These are phyloP conservation scores for Sebastes miniatus DNA, from an alignment of 2,797 vertebrate genomes.

Conservation along the genomic window DNA sequence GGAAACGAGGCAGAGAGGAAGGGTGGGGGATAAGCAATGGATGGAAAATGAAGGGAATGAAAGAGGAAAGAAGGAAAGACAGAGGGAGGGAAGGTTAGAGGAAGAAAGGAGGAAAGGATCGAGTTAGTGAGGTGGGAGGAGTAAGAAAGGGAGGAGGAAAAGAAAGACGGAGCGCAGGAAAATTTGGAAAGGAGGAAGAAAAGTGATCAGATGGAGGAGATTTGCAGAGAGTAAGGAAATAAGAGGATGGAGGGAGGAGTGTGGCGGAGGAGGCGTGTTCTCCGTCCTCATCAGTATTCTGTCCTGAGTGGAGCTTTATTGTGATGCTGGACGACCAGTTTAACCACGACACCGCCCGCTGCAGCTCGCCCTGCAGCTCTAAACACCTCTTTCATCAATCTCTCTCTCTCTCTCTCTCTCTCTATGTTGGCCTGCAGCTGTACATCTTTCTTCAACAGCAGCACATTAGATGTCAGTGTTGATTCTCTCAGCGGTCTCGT, in stretches of 20 bases:
- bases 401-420: background rate
- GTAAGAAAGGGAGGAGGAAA: background rate
- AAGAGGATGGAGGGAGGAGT: background rate
- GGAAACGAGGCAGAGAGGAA: background rate
- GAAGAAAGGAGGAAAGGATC: background rate
- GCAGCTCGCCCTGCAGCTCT: slow-evolving; percentile 34
- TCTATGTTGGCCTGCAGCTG: slow-evolving; percentile 12
- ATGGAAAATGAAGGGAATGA: background rate
- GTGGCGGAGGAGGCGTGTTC: background rate
- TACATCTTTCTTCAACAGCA: slow-evolving; percentile 38
- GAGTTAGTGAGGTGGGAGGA: background rate
- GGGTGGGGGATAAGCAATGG: background rate
- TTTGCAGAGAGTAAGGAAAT: background rate
- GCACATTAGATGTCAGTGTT: slow-evolving; percentile 42
- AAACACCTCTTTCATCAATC: slow-evolving; percentile 42
- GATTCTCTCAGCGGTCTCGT: slow-evolving; percentile 21
- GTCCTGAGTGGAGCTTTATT: slow-evolving; percentile 52
- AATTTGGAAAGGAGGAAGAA: background rate
- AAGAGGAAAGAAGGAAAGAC: background rate
- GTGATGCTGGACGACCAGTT: slow-evolving; percentile 58
- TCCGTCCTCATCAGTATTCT: slow-evolving; percentile 62
- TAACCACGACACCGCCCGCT: slow-evolving; percentile 37
- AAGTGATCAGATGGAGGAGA: background rate
- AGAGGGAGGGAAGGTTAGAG: background rate
- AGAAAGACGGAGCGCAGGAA: background rate